phyloP scores from a whole-genome alignment of 1,140 invertebrate species.

The Medauroidea extradentata region DNA sequence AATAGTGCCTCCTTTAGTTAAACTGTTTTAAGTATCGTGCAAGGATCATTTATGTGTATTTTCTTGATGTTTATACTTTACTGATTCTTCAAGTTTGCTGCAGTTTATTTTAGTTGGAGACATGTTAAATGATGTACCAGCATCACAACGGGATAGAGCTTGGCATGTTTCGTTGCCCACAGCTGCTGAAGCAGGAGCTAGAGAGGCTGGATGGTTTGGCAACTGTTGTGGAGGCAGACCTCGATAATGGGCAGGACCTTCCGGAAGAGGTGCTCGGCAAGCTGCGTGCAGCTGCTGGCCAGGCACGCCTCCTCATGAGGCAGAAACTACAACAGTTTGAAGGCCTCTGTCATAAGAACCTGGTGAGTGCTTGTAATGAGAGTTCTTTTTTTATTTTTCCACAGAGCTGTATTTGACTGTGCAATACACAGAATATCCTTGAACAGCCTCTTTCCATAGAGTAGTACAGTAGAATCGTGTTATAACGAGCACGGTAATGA shows the following conservation, averaged over 20 bases:
- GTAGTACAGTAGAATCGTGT: no score
- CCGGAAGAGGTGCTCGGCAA: conserved; percentile 77
- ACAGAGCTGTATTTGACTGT: no score
- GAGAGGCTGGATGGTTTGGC: conserved; percentile 62
- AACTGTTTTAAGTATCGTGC: no score
- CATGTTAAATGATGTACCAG: no score
- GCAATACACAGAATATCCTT: no score
- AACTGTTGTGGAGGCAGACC: conserved; percentile 59
- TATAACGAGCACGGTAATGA: no score
- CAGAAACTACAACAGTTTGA: conserved; percentile 96
- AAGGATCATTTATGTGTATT: no score
- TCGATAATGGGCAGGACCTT: conserved; percentile 48
- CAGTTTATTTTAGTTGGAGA: not conserved
- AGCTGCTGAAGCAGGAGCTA: conserved; percentile 68
- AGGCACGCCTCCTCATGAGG: conserved; percentile 79
- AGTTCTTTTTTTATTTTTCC: no score
- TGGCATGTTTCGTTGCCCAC: conserved; percentile 38
- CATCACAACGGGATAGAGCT: no score
- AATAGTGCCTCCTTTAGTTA: no score
- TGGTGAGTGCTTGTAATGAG: conserved; percentile 53
- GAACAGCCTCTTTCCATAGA: no score
- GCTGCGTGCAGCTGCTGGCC: conserved; percentile 82
- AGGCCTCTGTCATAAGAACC: conserved; percentile 76
- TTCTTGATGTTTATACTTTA: no score
- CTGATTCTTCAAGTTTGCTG: not conserved